These are phyloP conservation scores for Nylanderia fulva DNA, from an alignment of 1,140 invertebrate genomes.

Conservation along the genomic window DNA sequence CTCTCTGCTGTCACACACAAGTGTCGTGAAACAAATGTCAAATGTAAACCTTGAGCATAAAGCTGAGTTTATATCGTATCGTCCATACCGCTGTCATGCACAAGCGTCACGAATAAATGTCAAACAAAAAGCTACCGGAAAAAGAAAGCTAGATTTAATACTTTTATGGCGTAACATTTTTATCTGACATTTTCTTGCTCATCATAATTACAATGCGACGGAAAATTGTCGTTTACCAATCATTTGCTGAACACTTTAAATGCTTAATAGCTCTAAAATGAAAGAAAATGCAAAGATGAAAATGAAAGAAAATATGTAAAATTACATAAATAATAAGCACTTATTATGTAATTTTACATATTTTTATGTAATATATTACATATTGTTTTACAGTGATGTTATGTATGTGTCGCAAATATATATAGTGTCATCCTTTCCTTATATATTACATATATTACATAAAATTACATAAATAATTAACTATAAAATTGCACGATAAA, in stretches of 20 bases:
- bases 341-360: too few species aligned
- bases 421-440: too few species aligned
- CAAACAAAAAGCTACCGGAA: constrained; percentile 52
- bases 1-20: constrained; percentile 43
- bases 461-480: too few species aligned
- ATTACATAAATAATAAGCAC: too few species aligned
- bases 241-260: constrained; percentile 3
- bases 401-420: not conserved
- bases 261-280: not conserved
- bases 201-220: not conserved
- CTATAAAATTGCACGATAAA: too few species aligned
- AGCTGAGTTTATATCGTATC: constrained; percentile 29
- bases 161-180: constrained; percentile 30
- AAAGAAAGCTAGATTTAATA: constrained; percentile 34
- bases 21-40: constrained; percentile 55
- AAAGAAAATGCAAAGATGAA: too few species aligned
- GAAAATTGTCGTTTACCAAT: constrained; percentile 12
- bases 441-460: too few species aligned
- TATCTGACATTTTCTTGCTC: constrained; percentile 13
- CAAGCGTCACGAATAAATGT: constrained; percentile 53
- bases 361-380: too few species aligned
- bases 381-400: too few species aligned
- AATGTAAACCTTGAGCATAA: constrained; percentile 31
- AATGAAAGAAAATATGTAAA: too few species aligned
- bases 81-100: constrained; percentile 22